These are phyloP conservation scores for Ameiurus melas DNA, from an alignment of 2,113 vertebrate species.

Conservation along the genomic window DNA sequence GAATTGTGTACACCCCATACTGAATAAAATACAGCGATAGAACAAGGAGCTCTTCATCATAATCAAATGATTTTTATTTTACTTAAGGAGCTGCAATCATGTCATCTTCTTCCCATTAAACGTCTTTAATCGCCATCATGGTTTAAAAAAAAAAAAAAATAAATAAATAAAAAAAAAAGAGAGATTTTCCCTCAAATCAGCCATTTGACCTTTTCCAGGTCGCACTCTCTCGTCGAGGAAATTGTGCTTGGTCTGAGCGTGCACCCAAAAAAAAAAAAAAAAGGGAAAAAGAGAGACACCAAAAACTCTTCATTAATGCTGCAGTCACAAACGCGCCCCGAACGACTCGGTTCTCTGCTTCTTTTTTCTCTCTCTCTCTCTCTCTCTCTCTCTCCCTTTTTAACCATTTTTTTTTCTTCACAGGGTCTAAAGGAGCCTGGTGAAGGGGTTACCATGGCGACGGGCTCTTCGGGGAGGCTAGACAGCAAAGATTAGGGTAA, in stretches of 20 bases:
- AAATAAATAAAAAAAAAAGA: neutral
- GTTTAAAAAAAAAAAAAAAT: neutral
- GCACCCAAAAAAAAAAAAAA: neutral
- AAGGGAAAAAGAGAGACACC: neutral
- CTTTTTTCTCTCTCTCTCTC: conserved; percentile 29
- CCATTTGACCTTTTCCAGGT: conserved; percentile 36
- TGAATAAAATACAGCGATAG: neutral
- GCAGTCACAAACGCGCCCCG: no score
- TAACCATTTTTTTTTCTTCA: conserved; percentile 65
- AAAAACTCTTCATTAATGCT: conserved; percentile 32
- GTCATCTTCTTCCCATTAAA: neutral
- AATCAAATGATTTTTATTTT: neutral
- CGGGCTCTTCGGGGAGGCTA: conserved; percentile 80
- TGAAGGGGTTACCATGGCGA: conserved; percentile 81
- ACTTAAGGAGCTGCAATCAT: neutral
- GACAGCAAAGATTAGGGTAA: conserved; percentile 86
- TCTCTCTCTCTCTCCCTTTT: neutral
- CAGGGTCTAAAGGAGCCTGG: conserved; percentile 73
- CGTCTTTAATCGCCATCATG: neutral
- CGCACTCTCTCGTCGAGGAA: neutral
- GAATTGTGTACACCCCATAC: neutral
- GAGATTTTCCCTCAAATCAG: neutral
- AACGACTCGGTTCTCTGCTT: conserved; percentile 56
- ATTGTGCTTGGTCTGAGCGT: neutral
- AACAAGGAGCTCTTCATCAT: neutral